Evolutionary conservation across 1,140 invertebrate species (phyloP), one percentile per base, ranked within the genome.

Genomic region (Limonius californicus): DNA sequence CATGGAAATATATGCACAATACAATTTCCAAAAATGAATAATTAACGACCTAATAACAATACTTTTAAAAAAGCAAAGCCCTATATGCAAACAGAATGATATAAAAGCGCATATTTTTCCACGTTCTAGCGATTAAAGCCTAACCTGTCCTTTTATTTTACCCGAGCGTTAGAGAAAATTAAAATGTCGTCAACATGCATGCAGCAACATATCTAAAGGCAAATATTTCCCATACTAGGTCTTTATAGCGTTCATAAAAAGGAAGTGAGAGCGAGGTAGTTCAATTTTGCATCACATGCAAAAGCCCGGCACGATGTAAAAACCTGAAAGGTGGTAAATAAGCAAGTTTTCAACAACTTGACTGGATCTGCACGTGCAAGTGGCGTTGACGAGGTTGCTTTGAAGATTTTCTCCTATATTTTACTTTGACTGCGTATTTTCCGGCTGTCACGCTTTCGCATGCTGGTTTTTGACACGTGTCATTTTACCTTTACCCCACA

Each of bases 241-340:
- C 45, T 50, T 50, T 50, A 50, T 50, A 50, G 19, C 45, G 16
- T 50, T 50, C 45, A 50, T 50, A 50, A 50, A 50, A 50, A 16
- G 45, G 56, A 64, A 66, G 64, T 59, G 64, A 54, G 61, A 57
- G 64, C 62, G 62, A 61, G 63, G 63, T 66, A 57, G 64, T 66
- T 66, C 64, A 66, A 63, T 66, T 63, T 60, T 66, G 63, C 64
- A 66, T 66, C 64, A 63, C 56, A 63, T 60, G 61, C 61, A 66
- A n/a, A 66, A 63, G 61, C 64, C 62, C 54, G 15, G 45, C 21
- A 62, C 61, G 64, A 57, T 56, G 55, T 66, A 54, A 27, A 66
- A 63, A 59, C 61, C 65, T 66, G 67, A 66, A 68, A 68, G 64
- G 64, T 63, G 63, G 67, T 59, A 68, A 68, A 68, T 68, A 68